phyloP scores from a whole-genome alignment of 1,140 invertebrate genomes.

The Amphibalanus amphitrite region DNA sequence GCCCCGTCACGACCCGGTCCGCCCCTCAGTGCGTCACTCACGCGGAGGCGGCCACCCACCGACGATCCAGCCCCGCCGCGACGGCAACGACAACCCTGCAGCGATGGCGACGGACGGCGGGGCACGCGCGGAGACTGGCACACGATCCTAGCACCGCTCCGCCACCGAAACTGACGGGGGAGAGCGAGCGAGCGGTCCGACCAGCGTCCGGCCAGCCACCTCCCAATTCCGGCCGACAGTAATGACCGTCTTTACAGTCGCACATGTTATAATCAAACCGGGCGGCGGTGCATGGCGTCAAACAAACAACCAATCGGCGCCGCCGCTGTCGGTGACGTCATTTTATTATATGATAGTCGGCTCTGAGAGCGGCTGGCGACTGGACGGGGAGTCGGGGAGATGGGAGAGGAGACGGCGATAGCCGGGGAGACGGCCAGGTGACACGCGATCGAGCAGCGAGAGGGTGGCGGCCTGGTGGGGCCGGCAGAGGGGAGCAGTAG shows the following conservation, averaged over 20 bases:
- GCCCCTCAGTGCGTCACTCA: too few relatives aligned
- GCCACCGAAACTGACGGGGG: neutral
- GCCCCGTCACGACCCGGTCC: too few relatives aligned
- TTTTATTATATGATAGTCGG: neutral
- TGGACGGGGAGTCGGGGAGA: too few relatives aligned
- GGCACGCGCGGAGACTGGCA: neutral
- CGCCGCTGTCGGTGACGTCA: neutral
- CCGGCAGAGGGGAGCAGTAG: too few relatives aligned
- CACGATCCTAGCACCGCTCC: neutral
- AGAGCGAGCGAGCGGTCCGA: neutral
- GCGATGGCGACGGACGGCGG: neutral
- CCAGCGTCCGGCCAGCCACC: too few relatives aligned
- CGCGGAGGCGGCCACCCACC: too few relatives aligned
- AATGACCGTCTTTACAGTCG: neutral
- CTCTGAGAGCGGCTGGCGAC: neutral
- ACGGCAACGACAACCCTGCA: too few relatives aligned
- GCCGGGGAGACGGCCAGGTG: too few relatives aligned
- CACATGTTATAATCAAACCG: neutral
- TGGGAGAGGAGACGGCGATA: neutral
- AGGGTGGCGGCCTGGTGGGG: too few relatives aligned
- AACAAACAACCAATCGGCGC: neutral
- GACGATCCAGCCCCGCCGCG: too few relatives aligned
- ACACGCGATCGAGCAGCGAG: too few relatives aligned
- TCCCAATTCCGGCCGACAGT: neutral
- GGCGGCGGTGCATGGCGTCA: neutral